Evolutionary conservation across 1,140 invertebrate species (phyloP).

Genomic region (Drosophila setifemur): DNA sequence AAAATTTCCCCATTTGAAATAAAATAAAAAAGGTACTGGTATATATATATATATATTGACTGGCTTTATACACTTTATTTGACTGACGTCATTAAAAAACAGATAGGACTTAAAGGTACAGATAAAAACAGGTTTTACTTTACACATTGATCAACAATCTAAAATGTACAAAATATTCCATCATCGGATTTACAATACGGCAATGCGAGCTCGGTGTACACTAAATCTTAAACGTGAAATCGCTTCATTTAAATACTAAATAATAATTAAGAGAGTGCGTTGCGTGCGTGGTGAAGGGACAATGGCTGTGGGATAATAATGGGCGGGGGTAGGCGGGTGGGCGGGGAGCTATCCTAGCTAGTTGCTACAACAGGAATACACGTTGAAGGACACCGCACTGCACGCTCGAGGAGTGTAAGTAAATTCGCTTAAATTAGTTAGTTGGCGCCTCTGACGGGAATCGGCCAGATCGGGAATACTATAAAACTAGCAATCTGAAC

Average conservation of each 20-base stretch:
- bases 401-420: conserved; percentile 38
- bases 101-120: conserved; percentile 45
- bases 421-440: conserved; percentile 63
- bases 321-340: too few relatives aligned
- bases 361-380: conserved; percentile 23
- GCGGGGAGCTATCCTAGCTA: conserved; percentile 9
- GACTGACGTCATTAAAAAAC: conserved; percentile 75
- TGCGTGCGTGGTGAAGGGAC: conserved; percentile 18
- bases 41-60: too few relatives aligned
- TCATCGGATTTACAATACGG: conserved; percentile 37
- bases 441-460: conserved; percentile 27
- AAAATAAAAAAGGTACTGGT: too few relatives aligned
- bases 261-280: conserved; percentile 77
- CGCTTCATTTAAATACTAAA: conserved; percentile 65
- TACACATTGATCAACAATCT: conserved; percentile 78
- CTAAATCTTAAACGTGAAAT: conserved; percentile 57
- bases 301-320: neutral
- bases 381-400: conserved; percentile 26
- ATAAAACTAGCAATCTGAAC: conserved; percentile 72
- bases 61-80: conserved; percentile 67
- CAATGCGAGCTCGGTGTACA: conserved; percentile 38
- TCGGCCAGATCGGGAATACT: conserved; percentile 63
- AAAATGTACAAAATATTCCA: conserved; percentile 52
- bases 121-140: conserved; percentile 60
- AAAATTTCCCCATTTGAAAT: too few relatives aligned